Evolutionary conservation across 1,140 invertebrate species (phyloP).

Genomic region (Zaprionus capensis): DNA sequence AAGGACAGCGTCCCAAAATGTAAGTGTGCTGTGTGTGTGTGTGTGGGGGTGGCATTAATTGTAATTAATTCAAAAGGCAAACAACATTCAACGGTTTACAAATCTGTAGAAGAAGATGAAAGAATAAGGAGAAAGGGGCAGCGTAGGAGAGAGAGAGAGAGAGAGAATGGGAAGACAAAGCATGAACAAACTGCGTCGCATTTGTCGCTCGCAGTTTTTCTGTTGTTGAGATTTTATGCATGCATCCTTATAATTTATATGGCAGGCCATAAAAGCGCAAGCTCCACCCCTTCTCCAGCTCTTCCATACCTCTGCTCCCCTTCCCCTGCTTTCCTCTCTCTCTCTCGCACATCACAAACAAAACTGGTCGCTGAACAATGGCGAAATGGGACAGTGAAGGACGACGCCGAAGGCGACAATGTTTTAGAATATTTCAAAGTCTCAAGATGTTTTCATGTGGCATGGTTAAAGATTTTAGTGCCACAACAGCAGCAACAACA

Average conservation of each 20-base stretch:
- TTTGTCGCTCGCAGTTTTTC: slow-evolving; percentile 29
- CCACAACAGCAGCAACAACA: slow-evolving; percentile 43
- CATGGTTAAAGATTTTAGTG: slow-evolving; percentile 78
- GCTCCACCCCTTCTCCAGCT: slow-evolving; percentile 5
- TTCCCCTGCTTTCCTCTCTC: not conserved
- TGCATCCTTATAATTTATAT: slow-evolving; percentile 66
- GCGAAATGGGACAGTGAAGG: slow-evolving; percentile 38
- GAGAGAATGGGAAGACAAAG: not conserved
- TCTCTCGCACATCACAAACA: slow-evolving; percentile 15
- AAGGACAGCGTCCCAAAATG: slow-evolving; percentile 1
- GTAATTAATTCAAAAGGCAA: slow-evolving; percentile 40
- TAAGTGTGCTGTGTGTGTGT: not conserved
- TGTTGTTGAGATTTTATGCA: slow-evolving; percentile 41
- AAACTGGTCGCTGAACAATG: slow-evolving; percentile 23
- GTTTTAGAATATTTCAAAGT: slow-evolving; percentile 38
- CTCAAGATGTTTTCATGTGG: slow-evolving; percentile 71
- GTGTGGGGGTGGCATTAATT: slow-evolving; percentile 22
- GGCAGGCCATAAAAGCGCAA: slow-evolving; percentile 68
- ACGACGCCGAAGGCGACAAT: slow-evolving; percentile 42
- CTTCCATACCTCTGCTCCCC: not conserved
- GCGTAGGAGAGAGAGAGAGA: slow-evolving; percentile 6
- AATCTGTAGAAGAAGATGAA: slow-evolving; percentile 27
- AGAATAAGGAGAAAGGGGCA: slow-evolving; percentile 34
- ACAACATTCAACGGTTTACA: slow-evolving; percentile 24
- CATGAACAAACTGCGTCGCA: slow-evolving; percentile 48